Base-by-base conservation (phyloP, 2,888 invertebrate species). In the Drosophila stalkeri region DNA sequence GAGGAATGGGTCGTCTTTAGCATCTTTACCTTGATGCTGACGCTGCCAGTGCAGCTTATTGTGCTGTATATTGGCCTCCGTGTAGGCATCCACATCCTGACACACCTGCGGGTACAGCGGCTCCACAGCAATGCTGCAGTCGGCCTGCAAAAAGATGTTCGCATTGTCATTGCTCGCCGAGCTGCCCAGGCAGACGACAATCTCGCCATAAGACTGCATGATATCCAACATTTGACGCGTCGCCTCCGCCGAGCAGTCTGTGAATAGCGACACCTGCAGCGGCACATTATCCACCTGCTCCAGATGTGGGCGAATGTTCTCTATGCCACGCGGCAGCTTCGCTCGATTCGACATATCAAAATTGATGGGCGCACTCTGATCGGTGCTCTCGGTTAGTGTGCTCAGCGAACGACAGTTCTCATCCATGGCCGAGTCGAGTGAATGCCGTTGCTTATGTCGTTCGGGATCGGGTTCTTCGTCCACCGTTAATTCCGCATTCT, bases 221-320 rank as follows among this genome's bases (percentile, higher is more conserved):
- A 99, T 99, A 86, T 96, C 95, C 74, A 97, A 93, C 99, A 99
- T 99, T 93, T 97, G 97, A 37, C 96, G 94, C 0, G 98, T 98
- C 16, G 97, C 98, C 77, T 95, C 94, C n/a, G 98, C 96, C 2
- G 97, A 98, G 93, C 99, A 99, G 94, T 99, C 99, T 0, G 99
- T 99, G 93, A 99, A 99, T 14, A 99, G 94, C 0, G 99, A 99
- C 20, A 99, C 99, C 63, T 99, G 95, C 37, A 99, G 94, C 6
- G 99, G 99, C 59, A 99, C 99, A 94, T 99, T 99, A 94, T 99
- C 99, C 61, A 99, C 98, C 80, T 96, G 95, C 91, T 98, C 97
- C 80, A 99, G 95, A 93, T 99, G 99, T 0, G 99, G 98, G 1
- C 99, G 95, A 83, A 99, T 99, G 93, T 99, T 98, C 90, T 98